These are phyloP conservation scores for Thecocarcelia acutangulata DNA, from an alignment of 2,888 invertebrate species.

Conservation along the genomic window DNA sequence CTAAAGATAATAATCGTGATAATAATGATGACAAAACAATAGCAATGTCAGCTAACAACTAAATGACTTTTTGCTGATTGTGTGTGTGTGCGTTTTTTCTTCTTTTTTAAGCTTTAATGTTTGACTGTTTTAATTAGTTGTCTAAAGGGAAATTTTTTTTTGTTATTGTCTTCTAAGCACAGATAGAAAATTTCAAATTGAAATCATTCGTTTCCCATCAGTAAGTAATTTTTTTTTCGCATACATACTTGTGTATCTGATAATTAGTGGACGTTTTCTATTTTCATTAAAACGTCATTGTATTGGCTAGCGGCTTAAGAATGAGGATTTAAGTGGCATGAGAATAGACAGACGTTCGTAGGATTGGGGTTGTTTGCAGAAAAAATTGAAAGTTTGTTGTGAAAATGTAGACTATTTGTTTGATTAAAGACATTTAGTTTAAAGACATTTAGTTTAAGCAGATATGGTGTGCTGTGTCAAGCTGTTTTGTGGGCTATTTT, in stretches of 20 bases:
- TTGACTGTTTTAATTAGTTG: slow-evolving; percentile 57
- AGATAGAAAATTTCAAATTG: slow-evolving; percentile 2
- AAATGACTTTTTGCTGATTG: slow-evolving; percentile 24
- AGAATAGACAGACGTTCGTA: not conserved
- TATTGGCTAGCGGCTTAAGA: not conserved
- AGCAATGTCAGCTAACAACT: slow-evolving; percentile 19
- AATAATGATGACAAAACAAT: slow-evolving; percentile 32
- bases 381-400: slow-evolving; percentile 12
- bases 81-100: not conserved
- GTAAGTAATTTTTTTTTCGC: slow-evolving; percentile 29
- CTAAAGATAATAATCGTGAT: slow-evolving; percentile 27
- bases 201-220: slow-evolving; percentile 28
- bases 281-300: slow-evolving; percentile 32
- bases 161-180: slow-evolving; percentile 8
- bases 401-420: too few relatives aligned
- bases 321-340: not conserved
- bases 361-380: not conserved
- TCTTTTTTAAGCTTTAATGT: slow-evolving; percentile 26
- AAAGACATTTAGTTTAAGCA: too few relatives aligned
- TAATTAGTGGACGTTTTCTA: slow-evolving; percentile 8
- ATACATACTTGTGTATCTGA: not conserved
- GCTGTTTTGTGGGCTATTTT: too few relatives aligned
- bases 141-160: slow-evolving; percentile 26
- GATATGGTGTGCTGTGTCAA: too few relatives aligned
- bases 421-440: too few relatives aligned